Evolutionary conservation across 2,888 invertebrate species (phyloP).

Genomic region (Cosmorhoe ocellata): DNA sequence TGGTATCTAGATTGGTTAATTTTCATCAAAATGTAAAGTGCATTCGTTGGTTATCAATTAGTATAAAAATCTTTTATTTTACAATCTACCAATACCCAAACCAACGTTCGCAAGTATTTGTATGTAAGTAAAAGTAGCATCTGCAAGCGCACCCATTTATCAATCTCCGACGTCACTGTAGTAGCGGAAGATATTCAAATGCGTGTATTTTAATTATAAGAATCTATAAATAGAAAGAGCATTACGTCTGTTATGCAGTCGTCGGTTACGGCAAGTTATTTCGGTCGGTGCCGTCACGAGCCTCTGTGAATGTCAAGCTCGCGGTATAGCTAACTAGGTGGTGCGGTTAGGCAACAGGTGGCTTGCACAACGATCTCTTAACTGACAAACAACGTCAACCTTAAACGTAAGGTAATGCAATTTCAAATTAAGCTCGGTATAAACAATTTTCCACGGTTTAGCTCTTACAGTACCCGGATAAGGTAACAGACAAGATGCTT

Average conservation of each 20-base stretch:
- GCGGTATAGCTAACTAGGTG: constrained; percentile 66
- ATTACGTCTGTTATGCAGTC: constrained; percentile 76
- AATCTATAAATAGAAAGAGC: constrained; percentile 74
- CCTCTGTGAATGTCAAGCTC: constrained; percentile 78
- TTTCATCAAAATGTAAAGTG: not conserved
- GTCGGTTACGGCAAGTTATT: constrained; percentile 77
- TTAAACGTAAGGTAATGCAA: not conserved
- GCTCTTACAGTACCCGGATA: too few species aligned
- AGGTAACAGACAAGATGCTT: too few species aligned
- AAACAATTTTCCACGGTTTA: too few species aligned
- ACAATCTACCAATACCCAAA: too few species aligned
- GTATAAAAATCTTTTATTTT: too few species aligned
- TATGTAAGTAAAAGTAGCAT: not conserved
- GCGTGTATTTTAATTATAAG: constrained; percentile 74
- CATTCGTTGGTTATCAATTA: too few species aligned
- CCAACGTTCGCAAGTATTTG: too few species aligned
- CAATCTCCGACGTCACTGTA: constrained; percentile 49
- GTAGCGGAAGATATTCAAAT: constrained; percentile 59
- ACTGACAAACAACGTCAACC: constrained; percentile 38
- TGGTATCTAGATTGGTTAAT: too few species aligned
- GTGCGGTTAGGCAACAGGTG: constrained; percentile 73
- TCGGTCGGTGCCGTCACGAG: constrained; percentile 73
- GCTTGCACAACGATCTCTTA: constrained; percentile 60
- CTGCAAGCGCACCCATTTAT: constrained; percentile 8
- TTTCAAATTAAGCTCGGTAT: not conserved